These are phyloP conservation scores for Tenthredo mesomela DNA, from an alignment of 2,888 invertebrate genomes.

Conservation along the genomic window DNA sequence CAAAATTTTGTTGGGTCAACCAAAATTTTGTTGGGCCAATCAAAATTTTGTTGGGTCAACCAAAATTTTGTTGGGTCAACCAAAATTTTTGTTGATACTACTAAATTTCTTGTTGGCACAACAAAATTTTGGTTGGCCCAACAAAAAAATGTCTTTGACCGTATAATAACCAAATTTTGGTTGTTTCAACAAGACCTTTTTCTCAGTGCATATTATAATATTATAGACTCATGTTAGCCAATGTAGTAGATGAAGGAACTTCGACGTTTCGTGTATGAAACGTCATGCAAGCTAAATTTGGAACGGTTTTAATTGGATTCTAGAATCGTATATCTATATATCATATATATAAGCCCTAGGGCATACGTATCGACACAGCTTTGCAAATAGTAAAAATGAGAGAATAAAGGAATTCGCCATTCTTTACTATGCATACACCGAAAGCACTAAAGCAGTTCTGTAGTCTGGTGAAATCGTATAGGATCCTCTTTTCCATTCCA, in stretches of 20 bases:
- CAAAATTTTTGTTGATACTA: no score
- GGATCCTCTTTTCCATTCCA: not conserved
- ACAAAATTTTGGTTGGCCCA: no score
- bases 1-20: no score
- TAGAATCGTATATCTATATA: not conserved
- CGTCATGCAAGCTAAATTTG: not conserved
- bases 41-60: no score
- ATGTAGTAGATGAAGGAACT: not conserved
- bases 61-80: no score
- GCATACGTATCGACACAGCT: not conserved
- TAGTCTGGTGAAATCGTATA: not conserved
- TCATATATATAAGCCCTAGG: not conserved
- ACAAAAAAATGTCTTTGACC: no score
- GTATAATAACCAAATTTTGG: no score
- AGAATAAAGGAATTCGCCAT: not conserved
- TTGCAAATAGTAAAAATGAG: not conserved
- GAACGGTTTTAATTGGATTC: conserved; percentile 7
- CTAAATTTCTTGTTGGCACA: no score
- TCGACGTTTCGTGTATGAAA: not conserved
- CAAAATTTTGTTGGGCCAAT: no score
- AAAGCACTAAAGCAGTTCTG: not conserved
- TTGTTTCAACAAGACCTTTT: no score
- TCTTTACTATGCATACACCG: not conserved
- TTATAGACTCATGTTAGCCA: not conserved
- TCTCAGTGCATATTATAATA: no score